These are phyloP conservation scores for Erebia ligea DNA, from an alignment of 2,888 invertebrate species.

Conservation along the genomic window DNA sequence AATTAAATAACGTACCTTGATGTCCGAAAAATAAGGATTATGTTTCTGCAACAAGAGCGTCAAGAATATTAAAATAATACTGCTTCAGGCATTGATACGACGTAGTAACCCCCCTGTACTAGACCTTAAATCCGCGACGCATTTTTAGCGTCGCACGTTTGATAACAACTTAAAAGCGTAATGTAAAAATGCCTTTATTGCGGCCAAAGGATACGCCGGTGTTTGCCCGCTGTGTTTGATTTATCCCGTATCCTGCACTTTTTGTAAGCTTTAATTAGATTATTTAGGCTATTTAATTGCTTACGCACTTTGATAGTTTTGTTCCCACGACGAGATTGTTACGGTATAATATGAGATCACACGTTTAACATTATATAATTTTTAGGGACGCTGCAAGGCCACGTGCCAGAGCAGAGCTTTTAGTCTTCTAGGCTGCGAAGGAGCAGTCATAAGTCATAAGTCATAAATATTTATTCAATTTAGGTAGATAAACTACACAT, in stretches of 20 bases:
- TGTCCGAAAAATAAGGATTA: too few relatives aligned
- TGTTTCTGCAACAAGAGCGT: too few relatives aligned
- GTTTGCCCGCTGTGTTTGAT: slow-evolving; percentile 50
- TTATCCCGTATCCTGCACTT: slow-evolving; percentile 57
- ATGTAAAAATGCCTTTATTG: slow-evolving; percentile 60
- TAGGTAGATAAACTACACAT: too few relatives aligned
- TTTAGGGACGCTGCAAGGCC: too few relatives aligned
- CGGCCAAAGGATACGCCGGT: slow-evolving; percentile 73
- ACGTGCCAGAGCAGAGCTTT: too few relatives aligned
- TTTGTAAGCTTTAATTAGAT: slow-evolving; percentile 23
- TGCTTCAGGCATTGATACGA: too few relatives aligned
- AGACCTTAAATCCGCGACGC: background rate
- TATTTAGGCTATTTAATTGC: slow-evolving; percentile 21
- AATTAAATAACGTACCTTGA: too few relatives aligned
- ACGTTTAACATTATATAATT: background rate
- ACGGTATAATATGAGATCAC: slow-evolving; percentile 28
- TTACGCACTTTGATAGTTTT: slow-evolving; percentile 17
- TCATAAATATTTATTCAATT: too few relatives aligned
- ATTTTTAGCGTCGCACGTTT: background rate
- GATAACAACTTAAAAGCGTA: slow-evolving; percentile 27
- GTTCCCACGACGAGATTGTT: slow-evolving; percentile 38
- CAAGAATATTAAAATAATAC: too few relatives aligned
- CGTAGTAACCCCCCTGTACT: too few relatives aligned
- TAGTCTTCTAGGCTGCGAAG: too few relatives aligned
- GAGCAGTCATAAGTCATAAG: too few relatives aligned